Evolutionary conservation across 2,113 vertebrate species (phyloP), one percentile per base, ranked within the genome.

Genomic region (Morone chrysops): DNA sequence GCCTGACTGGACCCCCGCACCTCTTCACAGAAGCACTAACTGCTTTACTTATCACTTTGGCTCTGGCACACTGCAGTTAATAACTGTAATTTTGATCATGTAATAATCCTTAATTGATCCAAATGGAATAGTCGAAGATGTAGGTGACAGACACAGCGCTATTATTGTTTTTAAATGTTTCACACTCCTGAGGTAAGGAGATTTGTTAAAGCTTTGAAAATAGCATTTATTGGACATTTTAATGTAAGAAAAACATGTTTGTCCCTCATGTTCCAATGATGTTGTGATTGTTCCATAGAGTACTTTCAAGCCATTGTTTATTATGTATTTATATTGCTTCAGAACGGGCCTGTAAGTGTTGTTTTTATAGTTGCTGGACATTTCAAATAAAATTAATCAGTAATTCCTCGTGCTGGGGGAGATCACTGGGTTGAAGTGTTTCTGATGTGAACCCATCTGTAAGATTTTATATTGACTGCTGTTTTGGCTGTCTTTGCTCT

Each of bases 301-400:
- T 87, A 59, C 71, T 85, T 90, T 75, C 51, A 69, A 43, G 41
- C 50, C 43, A 13, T 83, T 62, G 67, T 75, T 81, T 31, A 86
- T 75, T 86, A 50, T 87, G 86, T 92, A 91, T 92, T 91, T 91
- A 88, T 87, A 83, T 83, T 93, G 86, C 88, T 90, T 87, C 80
- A 80, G 68, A 88, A 79, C 72, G 82, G 78, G 53, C 72, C 54
- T 85, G 68, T 85, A 70, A 80, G 60, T 75, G 85, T 80, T 82
- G 77, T 83, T 88, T 90, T 87, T 78, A 65, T 88, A 82, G 66
- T 74, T 80, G 79, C 81, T 83, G 62, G 54, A 80, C 10, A 8
- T 78, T 89, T 78, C 45, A 89, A 91, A 91, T 87, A 83, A 91
- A 90, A 80, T 70, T 0, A 45, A 83, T 79, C 41, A 57, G 62